These are phyloP conservation scores for Xenus cinereus DNA, from an alignment of 2,113 vertebrate genomes.

Conservation along the genomic window DNA sequence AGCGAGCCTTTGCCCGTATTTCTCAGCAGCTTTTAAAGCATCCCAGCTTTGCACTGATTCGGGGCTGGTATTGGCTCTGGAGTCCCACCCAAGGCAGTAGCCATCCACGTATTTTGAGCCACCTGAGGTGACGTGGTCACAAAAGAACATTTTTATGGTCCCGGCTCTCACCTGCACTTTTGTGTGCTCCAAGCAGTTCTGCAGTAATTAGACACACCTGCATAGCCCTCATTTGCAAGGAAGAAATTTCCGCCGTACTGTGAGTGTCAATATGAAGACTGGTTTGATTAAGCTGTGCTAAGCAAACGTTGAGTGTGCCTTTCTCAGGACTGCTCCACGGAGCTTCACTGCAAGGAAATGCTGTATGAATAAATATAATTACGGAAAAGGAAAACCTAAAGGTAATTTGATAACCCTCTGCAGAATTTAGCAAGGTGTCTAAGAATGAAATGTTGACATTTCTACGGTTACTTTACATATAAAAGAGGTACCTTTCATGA, in stretches of 20 bases:
- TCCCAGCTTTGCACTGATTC: background rate
- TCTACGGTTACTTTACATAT: constrained; percentile 38
- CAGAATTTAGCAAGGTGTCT: constrained; percentile 11
- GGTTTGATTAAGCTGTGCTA: constrained; percentile 42
- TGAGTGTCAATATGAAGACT: background rate
- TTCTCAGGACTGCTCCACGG: background rate
- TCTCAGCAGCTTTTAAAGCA: background rate
- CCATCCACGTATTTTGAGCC: background rate
- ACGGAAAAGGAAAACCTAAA: constrained; percentile 1
- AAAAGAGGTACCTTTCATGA: constrained; percentile 34
- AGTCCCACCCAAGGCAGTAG: background rate
- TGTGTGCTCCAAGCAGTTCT: background rate
- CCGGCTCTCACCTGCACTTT: background rate
- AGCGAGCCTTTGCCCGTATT: background rate
- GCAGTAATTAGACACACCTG: background rate
- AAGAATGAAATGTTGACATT: constrained; percentile 53
- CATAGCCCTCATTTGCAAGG: background rate
- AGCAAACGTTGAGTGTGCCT: background rate
- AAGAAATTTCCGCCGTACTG: background rate
- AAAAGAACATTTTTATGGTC: background rate
- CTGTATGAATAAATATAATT: constrained; percentile 46
- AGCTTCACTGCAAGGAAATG: background rate
- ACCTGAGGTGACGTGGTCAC: background rate
- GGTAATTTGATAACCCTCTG: constrained; percentile 52
- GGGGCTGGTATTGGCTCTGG: background rate